phyloP scores from a whole-genome alignment of 1,140 invertebrate species.

The Nephila pilipes region DNA sequence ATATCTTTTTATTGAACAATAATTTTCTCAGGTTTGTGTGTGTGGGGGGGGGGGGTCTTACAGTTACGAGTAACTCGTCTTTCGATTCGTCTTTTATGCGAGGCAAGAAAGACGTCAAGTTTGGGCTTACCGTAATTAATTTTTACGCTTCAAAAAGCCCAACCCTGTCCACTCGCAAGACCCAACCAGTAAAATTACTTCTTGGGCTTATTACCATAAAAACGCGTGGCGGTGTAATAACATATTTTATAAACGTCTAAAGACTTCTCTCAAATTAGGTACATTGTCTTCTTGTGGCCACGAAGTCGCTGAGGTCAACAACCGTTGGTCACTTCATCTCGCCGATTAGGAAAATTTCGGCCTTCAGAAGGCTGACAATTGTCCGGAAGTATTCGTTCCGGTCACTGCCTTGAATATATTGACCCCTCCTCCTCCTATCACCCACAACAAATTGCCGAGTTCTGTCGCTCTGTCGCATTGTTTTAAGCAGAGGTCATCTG shows the following conservation, averaged over 20 bases:
- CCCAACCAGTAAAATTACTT: too few relatives aligned
- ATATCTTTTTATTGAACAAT: too few relatives aligned
- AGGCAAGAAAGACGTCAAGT: too few relatives aligned
- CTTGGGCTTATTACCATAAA: background rate
- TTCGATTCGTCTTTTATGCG: too few relatives aligned
- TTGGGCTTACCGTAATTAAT: too few relatives aligned
- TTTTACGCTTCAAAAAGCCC: too few relatives aligned
- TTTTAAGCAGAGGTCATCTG: background rate
- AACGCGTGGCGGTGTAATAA: constrained; percentile 13
- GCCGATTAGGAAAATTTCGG: constrained; percentile 24
- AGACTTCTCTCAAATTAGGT: background rate
- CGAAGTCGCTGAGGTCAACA: constrained; percentile 49
- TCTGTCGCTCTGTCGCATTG: constrained; percentile 40
- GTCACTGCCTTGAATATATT: constrained; percentile 54
- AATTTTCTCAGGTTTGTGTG: too few relatives aligned
- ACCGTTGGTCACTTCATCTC: constrained; percentile 22
- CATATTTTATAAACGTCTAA: background rate
- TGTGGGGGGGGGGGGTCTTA: too few relatives aligned
- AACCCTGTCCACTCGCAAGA: too few relatives aligned
- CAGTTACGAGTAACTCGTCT: too few relatives aligned
- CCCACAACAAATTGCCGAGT: constrained; percentile 51
- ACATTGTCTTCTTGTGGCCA: constrained; percentile 14
- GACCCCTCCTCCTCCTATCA: constrained; percentile 16
- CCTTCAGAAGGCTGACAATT: constrained; percentile 60
- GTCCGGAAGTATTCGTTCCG: constrained; percentile 69